Conservation (phyloP, 2,888 invertebrate species). For the Flexamia atlantica region DNA sequence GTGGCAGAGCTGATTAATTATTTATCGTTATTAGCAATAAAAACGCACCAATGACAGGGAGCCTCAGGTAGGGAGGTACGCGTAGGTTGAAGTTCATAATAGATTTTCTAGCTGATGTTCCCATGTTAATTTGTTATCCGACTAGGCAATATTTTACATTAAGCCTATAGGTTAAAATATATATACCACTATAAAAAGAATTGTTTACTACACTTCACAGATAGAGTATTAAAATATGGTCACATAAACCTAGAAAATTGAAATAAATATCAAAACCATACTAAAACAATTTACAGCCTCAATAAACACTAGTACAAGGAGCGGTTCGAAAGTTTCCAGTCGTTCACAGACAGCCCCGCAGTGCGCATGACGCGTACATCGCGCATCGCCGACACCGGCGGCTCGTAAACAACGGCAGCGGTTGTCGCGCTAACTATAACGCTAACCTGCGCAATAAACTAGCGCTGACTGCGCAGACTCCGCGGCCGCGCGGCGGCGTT, state of each 20-base stretch:
- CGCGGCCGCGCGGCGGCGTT: not conserved
- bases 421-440: slow-evolving; percentile 40
- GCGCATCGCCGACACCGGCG: not conserved
- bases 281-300: slow-evolving; percentile 19
- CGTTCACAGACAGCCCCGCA: not conserved
- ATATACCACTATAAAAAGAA: no score
- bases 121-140: no score
- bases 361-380: not conserved
- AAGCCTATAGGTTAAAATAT: no score
- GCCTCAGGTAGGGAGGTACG: no score
- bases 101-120: no score
- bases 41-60: no score
- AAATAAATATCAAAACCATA: not conserved
- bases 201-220: not conserved
- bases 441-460: slow-evolving; percentile 39
- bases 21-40: no score
- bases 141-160: no score
- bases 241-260: not conserved
- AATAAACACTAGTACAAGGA: slow-evolving; percentile 6
- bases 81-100: no score
- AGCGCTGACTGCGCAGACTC: slow-evolving; percentile 4
- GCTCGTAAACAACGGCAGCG: slow-evolving; percentile 31
- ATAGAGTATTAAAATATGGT: not conserved
- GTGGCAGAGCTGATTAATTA: no score
- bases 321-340: not conserved